These are phyloP conservation scores for Hycleus phaleratus DNA, from an alignment of 1,140 invertebrate species.

Conservation along the genomic window DNA sequence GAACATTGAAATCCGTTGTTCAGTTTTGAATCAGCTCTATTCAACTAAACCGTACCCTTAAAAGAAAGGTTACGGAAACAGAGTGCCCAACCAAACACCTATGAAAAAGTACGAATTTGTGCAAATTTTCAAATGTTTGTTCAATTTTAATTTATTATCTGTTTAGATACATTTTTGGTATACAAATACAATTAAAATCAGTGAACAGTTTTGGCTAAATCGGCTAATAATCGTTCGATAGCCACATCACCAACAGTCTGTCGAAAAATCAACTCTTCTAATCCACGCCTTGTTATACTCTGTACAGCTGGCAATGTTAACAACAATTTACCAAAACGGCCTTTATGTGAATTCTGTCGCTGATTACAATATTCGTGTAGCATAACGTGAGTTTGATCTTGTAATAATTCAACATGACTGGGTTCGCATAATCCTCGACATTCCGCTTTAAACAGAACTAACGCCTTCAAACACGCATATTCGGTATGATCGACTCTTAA, in stretches of 20 bases:
- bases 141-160: too few relatives aligned
- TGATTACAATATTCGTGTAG: constrained; percentile 56
- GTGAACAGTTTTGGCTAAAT: constrained; percentile 46
- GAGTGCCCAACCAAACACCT: too few relatives aligned
- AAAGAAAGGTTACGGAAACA: too few relatives aligned
- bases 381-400: constrained; percentile 71
- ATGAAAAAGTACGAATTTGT: not conserved
- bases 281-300: constrained; percentile 45
- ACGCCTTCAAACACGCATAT: constrained; percentile 74
- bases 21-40: too few relatives aligned
- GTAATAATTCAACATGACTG: constrained; percentile 57
- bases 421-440: constrained; percentile 54
- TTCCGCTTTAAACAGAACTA: constrained; percentile 77
- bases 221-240: constrained; percentile 58
- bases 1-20: too few relatives aligned
- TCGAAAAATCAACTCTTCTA: constrained; percentile 63
- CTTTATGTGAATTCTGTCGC: constrained; percentile 43
- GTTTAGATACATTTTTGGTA: not conserved
- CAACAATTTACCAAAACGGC: constrained; percentile 56
- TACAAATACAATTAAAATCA: constrained; percentile 1
- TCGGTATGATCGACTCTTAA: constrained; percentile 72
- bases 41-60: too few relatives aligned
- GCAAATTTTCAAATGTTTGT: too few relatives aligned
- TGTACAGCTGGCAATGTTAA: constrained; percentile 56
- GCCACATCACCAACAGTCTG: constrained; percentile 62